phyloP scores from a whole-genome alignment of 2,797 vertebrate species.

The Macropodus opercularis region DNA sequence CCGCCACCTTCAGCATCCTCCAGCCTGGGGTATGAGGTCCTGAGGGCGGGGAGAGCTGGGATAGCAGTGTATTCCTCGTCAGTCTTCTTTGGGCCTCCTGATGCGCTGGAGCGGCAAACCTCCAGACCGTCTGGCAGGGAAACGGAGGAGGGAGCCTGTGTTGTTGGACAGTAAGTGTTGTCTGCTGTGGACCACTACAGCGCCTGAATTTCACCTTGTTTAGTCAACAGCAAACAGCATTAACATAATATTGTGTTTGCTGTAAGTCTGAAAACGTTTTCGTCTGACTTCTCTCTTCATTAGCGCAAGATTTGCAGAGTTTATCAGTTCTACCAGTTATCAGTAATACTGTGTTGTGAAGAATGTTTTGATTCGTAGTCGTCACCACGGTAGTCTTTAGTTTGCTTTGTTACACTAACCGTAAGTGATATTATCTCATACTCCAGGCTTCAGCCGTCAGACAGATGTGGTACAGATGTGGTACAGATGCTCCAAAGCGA shows the following conservation, averaged over 20 bases:
- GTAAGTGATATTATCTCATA: not conserved
- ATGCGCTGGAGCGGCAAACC: conserved; percentile 23
- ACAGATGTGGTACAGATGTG: not conserved
- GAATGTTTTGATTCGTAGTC: not conserved
- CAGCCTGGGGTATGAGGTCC: conserved; percentile 75
- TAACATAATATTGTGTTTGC: not conserved
- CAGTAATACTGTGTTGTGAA: too few relatives aligned
- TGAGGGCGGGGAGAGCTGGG: conserved; percentile 70
- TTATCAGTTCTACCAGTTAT: too few relatives aligned
- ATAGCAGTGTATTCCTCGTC: conserved; percentile 77
- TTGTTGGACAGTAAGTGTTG: conserved; percentile 75
- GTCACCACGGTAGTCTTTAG: not conserved
- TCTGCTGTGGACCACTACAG: too few relatives aligned
- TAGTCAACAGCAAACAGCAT: not conserved
- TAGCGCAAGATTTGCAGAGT: too few relatives aligned
- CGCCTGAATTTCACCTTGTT: not conserved
- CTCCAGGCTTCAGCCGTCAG: not conserved
- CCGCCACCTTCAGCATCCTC: conserved; percentile 55
- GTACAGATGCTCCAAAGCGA: too few relatives aligned
- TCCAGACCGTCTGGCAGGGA: conserved; percentile 38
- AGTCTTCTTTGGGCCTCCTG: conserved; percentile 72
- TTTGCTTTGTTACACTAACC: not conserved
- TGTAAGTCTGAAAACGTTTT: too few relatives aligned
- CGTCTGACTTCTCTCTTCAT: too few relatives aligned
- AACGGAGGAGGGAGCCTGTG: conserved; percentile 63